Base-by-base conservation (phyloP, 2,113 vertebrate species). In the Bothrops jararaca region DNA sequence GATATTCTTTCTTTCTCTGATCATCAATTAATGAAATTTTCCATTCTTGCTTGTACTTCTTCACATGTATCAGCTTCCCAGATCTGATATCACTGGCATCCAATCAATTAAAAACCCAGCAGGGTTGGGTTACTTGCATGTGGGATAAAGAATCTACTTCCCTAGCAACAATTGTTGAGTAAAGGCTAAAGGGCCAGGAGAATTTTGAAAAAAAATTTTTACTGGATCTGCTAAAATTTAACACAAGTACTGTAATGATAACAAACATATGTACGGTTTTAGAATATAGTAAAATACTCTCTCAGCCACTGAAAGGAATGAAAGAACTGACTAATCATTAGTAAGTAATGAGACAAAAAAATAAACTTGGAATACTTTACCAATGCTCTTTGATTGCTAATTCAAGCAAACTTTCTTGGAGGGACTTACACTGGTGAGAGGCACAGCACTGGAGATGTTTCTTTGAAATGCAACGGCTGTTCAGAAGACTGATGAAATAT, bases 11-110 rank as follows among this genome's bases (percentile, higher is more conserved):
- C 54, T 50, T n/a, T 45, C 94, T 95, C 92, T 58, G 42, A 95
- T 93, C 96, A 96, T 97, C 97, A 97, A 97, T 96, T 97, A 97
- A 97, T 97, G 95, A 97, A 95, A 91, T 96, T 95, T 95, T 93
- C 95, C 64, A 2, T 94, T 91, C 94, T 96, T 95, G 96, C 96
- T 96, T 96, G 95, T 45, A 91, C 94, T 96, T 95, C 95, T 97
- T 95, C 96, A 94, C 96, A 96, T 94, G 95, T 92, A 96, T 94
- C 94, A 50, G 54, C 95, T 97, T 94, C 95, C 94, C 86, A 57
- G 95, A 91, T 96, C 95, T 92, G 86, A 93, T 92, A 94, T 93
- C 1, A 3, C 95, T 24, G 93, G 90, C 95, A 96, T 95, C 93
- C 24, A 48, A 93, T 89, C 95, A 97, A 95, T 22, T 93, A 91